Evolutionary conservation across 1,140 invertebrate genomes (phyloP).

Genomic region (Asbolus verrucosus): DNA sequence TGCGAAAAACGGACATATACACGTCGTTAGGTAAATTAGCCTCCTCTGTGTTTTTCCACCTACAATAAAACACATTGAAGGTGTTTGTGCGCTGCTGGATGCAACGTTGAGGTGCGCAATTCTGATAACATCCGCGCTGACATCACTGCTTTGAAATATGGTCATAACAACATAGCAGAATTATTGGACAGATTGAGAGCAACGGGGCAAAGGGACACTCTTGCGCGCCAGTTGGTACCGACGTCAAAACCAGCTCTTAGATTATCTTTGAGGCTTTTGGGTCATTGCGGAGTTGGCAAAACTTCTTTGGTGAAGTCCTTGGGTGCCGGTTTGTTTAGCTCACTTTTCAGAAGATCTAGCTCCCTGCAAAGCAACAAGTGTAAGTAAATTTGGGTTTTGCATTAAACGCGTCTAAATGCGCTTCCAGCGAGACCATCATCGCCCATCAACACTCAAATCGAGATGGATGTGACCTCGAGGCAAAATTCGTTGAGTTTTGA

Average conservation of each 20-base stretch:
- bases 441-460: constrained; percentile 66
- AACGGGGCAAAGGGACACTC: constrained; percentile 71
- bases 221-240: constrained; percentile 78
- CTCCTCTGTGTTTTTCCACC: no score
- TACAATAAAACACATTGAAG: no score
- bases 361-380: constrained; percentile 65
- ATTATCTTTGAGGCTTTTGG: constrained; percentile 82
- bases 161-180: constrained; percentile 79
- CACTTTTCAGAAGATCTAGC: constrained; percentile 72
- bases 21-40: constrained; percentile 77
- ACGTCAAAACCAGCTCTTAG: constrained; percentile 73
- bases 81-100: constrained; percentile 80
- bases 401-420: neutral
- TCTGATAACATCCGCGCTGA: constrained; percentile 83
- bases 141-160: constrained; percentile 84
- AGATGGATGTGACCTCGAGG: constrained; percentile 73
- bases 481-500: constrained; percentile 75
- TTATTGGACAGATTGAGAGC: constrained; percentile 77
- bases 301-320: constrained; percentile 79
- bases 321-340: constrained; percentile 76
- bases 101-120: constrained; percentile 76
- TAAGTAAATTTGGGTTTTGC: constrained; percentile 53
- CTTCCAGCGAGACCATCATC: constrained; percentile 64
- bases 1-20: constrained; percentile 79
- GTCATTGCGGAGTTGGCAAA: constrained; percentile 83